phyloP scores from a whole-genome alignment of 2,888 invertebrate species.

The Yponomeuta evonymella region DNA sequence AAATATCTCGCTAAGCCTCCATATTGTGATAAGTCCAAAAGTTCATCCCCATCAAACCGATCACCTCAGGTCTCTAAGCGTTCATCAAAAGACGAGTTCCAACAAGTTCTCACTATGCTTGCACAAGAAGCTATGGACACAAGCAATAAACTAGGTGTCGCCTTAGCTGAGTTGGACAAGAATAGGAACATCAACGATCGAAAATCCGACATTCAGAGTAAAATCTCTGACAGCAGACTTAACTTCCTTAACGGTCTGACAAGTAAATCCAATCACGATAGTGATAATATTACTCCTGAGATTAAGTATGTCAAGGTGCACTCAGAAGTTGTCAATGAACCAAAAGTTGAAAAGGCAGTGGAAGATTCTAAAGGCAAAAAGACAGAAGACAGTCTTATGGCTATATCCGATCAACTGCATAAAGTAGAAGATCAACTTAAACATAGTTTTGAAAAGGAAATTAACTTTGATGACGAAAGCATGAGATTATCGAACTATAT shows the following conservation, averaged over 20 bases:
- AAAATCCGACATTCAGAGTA: slow-evolving; percentile 61
- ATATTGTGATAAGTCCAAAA: slow-evolving; percentile 72
- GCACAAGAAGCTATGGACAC: slow-evolving; percentile 86
- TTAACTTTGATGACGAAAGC: slow-evolving; percentile 58
- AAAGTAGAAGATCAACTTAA: slow-evolving; percentile 70
- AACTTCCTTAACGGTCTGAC: slow-evolving; percentile 68
- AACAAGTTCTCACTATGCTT: slow-evolving; percentile 83
- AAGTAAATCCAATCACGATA: slow-evolving; percentile 41
- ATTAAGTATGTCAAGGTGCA: slow-evolving; percentile 44
- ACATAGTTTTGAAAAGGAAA: slow-evolving; percentile 63
- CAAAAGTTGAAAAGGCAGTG: slow-evolving; percentile 27
- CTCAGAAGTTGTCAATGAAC: slow-evolving; percentile 36
- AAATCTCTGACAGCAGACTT: slow-evolving; percentile 68
- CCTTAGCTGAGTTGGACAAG: slow-evolving; percentile 77
- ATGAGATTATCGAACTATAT: slow-evolving; percentile 43
- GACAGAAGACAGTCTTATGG: slow-evolving; percentile 69
- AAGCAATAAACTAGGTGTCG: slow-evolving; percentile 81
- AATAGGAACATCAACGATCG: slow-evolving; percentile 59
- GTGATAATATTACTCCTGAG: slow-evolving; percentile 37
- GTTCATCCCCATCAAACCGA: slow-evolving; percentile 74
- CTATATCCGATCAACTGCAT: slow-evolving; percentile 66
- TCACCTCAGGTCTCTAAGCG: slow-evolving; percentile 70
- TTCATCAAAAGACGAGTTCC: slow-evolving; percentile 74
- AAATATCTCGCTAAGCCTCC: slow-evolving; percentile 67
- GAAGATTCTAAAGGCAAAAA: slow-evolving; percentile 54